Conservation (phyloP, 2,888 invertebrate species). For the Cremastobaeus sp. region DNA sequence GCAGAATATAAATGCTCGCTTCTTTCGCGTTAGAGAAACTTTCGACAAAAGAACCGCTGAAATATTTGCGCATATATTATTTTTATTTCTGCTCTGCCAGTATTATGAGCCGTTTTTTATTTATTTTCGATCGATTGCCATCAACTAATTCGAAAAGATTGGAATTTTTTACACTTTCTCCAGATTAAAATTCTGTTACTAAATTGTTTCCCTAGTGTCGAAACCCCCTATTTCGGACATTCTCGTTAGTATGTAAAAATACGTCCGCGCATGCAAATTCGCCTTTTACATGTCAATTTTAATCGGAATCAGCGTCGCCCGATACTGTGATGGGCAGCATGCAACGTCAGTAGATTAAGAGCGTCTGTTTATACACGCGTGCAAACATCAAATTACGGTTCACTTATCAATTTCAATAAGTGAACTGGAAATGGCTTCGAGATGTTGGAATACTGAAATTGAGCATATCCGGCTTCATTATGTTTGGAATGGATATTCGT, state of each 20-base stretch:
- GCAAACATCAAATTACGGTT: slow-evolving; percentile 9
- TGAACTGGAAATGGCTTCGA: slow-evolving; percentile 21
- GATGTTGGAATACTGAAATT: slow-evolving; percentile 17
- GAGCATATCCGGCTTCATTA: slow-evolving; percentile 3
- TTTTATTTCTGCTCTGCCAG: no score
- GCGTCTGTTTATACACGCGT: slow-evolving; percentile 4
- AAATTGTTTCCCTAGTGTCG: not conserved
- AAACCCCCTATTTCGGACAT: no score
- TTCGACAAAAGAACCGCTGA: no score
- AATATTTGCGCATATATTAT: no score
- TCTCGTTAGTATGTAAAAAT: no score
- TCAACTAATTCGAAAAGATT: not conserved
- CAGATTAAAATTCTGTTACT: not conserved
- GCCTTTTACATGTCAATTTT: no score
- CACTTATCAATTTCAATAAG: slow-evolving; percentile 22
- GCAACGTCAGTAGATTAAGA: slow-evolving; percentile 13
- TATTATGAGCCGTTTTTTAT: no score
- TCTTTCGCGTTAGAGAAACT: no score
- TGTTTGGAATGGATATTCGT: slow-evolving; percentile 1
- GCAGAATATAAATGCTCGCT: no score
- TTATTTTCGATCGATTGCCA: slow-evolving; percentile 2
- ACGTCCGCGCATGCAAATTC: no score
- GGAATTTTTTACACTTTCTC: slow-evolving; percentile 5
- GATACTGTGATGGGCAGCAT: no score
- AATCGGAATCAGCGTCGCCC: no score